Conservation (phyloP, 2,797 vertebrate genomes). For the Dermochelys coriacea region DNA sequence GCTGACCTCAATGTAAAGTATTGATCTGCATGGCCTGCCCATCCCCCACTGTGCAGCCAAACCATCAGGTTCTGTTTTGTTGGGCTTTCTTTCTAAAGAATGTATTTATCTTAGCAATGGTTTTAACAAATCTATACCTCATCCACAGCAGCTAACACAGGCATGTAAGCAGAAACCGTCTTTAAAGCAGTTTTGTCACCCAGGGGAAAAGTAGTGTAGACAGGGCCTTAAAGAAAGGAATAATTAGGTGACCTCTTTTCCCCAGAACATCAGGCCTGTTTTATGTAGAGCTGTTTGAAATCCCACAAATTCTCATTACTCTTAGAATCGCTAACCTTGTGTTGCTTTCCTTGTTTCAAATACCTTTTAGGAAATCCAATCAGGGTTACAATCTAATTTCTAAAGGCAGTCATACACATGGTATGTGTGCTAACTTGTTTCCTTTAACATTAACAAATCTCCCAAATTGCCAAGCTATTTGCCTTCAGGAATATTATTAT, state of each 20-base stretch:
- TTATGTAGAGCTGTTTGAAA: constrained; percentile 75
- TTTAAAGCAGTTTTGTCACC: constrained; percentile 74
- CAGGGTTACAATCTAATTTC: constrained; percentile 79
- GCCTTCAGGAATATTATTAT: constrained; percentile 75
- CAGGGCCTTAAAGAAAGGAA: constrained; percentile 75
- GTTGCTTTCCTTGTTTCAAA: constrained; percentile 64
- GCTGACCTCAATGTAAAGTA: background rate
- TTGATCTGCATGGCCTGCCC: background rate
- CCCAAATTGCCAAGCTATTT: constrained; percentile 75
- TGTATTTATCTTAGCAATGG: constrained; percentile 3
- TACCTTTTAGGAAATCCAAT: constrained; percentile 79
- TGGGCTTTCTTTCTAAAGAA: constrained; percentile 8
- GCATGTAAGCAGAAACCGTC: constrained; percentile 56
- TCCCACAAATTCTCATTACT: constrained; percentile 75
- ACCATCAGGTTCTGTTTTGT: background rate
- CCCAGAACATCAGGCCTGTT: constrained; percentile 73
- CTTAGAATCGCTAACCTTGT: constrained; percentile 77
- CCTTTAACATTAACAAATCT: constrained; percentile 78
- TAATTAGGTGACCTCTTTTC: constrained; percentile 79
- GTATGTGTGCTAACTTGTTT: constrained; percentile 80
- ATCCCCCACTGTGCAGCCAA: background rate
- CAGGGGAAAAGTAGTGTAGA: constrained; percentile 72
- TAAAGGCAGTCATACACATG: constrained; percentile 77
- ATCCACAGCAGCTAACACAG: constrained; percentile 26
- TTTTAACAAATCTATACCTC: constrained; percentile 48